These are phyloP conservation scores for Epinephelus cyanopodus DNA, from an alignment of 2,113 vertebrate genomes.

Conservation along the genomic window DNA sequence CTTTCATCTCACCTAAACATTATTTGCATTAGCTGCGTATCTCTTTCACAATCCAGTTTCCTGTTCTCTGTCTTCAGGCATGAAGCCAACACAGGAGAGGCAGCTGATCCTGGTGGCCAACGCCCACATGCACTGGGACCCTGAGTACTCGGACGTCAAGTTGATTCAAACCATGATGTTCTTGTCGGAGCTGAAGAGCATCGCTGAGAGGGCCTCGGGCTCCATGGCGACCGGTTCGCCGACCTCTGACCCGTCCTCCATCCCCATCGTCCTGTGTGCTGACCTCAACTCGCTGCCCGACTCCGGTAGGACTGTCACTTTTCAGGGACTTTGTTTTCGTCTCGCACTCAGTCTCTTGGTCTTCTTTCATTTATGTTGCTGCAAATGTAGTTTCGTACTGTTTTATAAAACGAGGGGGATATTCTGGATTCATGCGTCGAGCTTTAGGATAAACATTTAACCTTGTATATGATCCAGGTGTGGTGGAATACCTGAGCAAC, in stretches of 20 bases:
- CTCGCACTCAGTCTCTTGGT: neutral
- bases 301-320: slow-evolving; percentile 87
- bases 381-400: neutral
- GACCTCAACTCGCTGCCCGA: slow-evolving; percentile 99
- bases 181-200: slow-evolving; percentile 97
- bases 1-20: neutral
- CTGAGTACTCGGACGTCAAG: slow-evolving; percentile 98
- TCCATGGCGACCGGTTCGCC: slow-evolving; percentile 85
- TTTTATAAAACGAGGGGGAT: neutral
- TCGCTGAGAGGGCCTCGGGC: slow-evolving; percentile 92
- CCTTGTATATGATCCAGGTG: slow-evolving; percentile 84
- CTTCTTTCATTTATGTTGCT: neutral
- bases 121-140: slow-evolving; percentile 99
- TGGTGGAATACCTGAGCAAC: slow-evolving; percentile 97
- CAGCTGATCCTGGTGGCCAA: slow-evolving; percentile 96
- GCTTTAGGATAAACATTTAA: neutral
- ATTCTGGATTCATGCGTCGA: neutral
- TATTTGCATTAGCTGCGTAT: neutral
- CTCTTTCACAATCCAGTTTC: neutral
- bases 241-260: slow-evolving; percentile 88
- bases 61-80: slow-evolving; percentile 76
- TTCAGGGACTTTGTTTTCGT: neutral
- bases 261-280: slow-evolving; percentile 98
- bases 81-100: slow-evolving; percentile 90
- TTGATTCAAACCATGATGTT: slow-evolving; percentile 99